A percentile compares a stretch with the other conserved stretches of the same genome.
These are phyloP conservation scores for Bolinopsis microptera DNA, from an alignment of 37 sponge, comb jelly and placozoan species.

Conservation along the genomic window DNA sequence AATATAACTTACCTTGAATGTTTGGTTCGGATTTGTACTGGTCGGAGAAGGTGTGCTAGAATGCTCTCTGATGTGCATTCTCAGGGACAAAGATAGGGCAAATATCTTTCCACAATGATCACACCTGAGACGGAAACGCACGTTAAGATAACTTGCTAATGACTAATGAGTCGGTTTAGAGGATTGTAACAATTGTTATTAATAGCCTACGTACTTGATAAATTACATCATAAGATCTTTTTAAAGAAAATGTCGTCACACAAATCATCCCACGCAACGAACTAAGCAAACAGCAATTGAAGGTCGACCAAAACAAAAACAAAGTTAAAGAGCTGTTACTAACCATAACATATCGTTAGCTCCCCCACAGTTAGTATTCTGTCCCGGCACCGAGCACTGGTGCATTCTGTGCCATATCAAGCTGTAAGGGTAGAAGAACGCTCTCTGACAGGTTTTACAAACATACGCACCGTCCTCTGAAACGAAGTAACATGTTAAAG, in stretches of 20 bases:
- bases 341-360: slow-evolving; percentile 62
- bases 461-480: slow-evolving; percentile 63
- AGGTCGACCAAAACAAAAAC: no score
- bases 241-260: no score
- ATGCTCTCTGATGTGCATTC: slow-evolving; percentile 57
- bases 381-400: slow-evolving; percentile 34
- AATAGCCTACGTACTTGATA: no score
- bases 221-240: no score
- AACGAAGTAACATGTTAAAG: no score
- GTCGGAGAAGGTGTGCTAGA: slow-evolving; percentile 41
- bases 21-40: slow-evolving; percentile 22
- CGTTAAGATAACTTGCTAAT: no score
- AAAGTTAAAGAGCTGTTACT: no score
- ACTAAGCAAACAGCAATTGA: no score
- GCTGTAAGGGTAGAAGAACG: slow-evolving; percentile 66
- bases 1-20: slow-evolving; percentile 30
- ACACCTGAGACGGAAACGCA: slow-evolving; percentile 25
- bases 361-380: slow-evolving; percentile 23
- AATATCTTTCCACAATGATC: slow-evolving; percentile 66
- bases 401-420: slow-evolving; percentile 61
- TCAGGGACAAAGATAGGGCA: slow-evolving; percentile 30
- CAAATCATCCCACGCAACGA: no score
- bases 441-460: slow-evolving; percentile 60
- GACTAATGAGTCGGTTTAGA: no score
- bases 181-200: no score